phyloP scores from a whole-genome alignment of 2,797 vertebrate species.

The Thunnus albacares region DNA sequence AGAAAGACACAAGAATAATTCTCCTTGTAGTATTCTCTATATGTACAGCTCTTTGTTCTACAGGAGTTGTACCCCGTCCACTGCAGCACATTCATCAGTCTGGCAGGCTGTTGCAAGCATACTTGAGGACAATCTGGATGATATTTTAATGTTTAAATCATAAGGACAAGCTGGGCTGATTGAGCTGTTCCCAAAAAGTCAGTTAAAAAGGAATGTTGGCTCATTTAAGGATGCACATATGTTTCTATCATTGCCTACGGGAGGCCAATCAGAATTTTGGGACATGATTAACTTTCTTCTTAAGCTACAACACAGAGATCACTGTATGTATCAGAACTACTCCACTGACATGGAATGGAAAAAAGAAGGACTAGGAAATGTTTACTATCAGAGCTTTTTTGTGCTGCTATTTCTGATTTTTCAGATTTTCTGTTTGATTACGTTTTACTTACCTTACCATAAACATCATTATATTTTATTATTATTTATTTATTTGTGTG shows the following conservation, averaged over 20 bases:
- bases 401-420: not conserved
- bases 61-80: not conserved
- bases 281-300: conserved; percentile 10
- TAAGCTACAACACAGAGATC: conserved; percentile 18
- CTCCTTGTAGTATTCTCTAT: not conserved
- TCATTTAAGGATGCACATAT: conserved; percentile 38
- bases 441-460: no score
- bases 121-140: conserved; percentile 9
- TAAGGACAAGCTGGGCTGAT: conserved; percentile 19
- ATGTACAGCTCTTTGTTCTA: conserved; percentile 5
- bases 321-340: not conserved
- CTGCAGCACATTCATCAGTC: conserved; percentile 1
- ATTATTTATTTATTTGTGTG: no score
- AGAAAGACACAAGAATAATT: conserved; percentile 7
- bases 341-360: not conserved
- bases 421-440: no score
- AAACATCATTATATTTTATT: no score
- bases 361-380: not conserved
- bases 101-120: conserved; percentile 25
- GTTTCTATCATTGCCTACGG: conserved; percentile 16
- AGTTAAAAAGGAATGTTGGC: not conserved
- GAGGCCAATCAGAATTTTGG: conserved; percentile 4
- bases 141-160: conserved; percentile 46
- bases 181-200: conserved; percentile 20
- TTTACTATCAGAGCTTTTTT: conserved; percentile 5